Evolutionary conservation across 2,113 vertebrate species (phyloP), one percentile per base, ranked within the genome.

Genomic region (Oreotrochilus melanogaster): DNA sequence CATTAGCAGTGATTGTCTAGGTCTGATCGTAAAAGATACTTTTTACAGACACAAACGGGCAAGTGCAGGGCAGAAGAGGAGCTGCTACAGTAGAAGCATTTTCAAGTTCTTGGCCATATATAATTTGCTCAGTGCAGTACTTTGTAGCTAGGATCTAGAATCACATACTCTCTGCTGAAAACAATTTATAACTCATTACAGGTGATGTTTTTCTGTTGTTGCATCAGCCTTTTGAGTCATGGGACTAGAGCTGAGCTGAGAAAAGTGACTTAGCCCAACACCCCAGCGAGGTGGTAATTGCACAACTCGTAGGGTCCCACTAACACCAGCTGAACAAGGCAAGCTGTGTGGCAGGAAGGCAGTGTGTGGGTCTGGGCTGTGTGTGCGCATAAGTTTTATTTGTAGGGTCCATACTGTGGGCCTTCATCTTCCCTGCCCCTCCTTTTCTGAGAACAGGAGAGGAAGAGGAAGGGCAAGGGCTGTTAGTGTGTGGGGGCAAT

Each of bases 1-100:
- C 83, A 70, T 88, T 89, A 81, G 58, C 62, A 57, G 45, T 60
- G 60, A 31, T 93, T 94, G 53, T 91, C 27, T 78, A 57, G 86
- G 81, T 79, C 45, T 56, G 42, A 31, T 78, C 47, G 43, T 87
- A 74, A 80, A 80, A 88, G n/a, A 37, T 64, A 19, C 22, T 51
- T 76, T 72, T 76, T 62, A 61, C 19, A 31, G 78, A 28, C 35
- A 47, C 31, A 70, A 79, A 61, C 75, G 31, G 30, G 6, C 57
- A 9, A 15, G 18, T 19, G 21, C 31, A 58, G 78, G 54, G 24
- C 53, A 69, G 10, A 60, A 82, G 6, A 9, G n/a, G 27, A 86
- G 10, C 18, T 72, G 18, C 27, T 62, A 1, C 45, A 17, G 13
- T 78, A 66, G 31, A 88, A 14, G 35, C 14, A 12, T 51, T 76